A percentile compares a stretch with the other conserved stretches of the same genome.
Evolutionary conservation across 2,797 vertebrate species (phyloP).

Genomic region (Synaphobranchus kaupii): DNA sequence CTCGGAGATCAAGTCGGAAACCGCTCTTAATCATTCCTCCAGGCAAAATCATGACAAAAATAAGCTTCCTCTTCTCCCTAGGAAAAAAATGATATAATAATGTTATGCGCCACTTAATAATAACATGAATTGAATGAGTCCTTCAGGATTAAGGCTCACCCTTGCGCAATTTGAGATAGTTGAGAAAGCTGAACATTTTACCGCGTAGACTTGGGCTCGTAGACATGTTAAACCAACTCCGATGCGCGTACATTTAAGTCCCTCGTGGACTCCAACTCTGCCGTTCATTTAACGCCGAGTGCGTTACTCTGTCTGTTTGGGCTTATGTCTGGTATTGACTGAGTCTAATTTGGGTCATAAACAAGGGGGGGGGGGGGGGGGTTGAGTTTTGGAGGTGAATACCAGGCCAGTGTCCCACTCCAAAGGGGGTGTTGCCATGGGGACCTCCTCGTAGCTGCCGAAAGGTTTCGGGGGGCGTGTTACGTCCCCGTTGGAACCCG

Average conservation of each 20-base stretch:
- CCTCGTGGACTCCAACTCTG: no score
- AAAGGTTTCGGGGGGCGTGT: constrained; percentile 57
- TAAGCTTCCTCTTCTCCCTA: background rate
- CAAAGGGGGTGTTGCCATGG: constrained; percentile 60
- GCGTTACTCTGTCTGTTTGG: background rate
- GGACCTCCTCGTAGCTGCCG: constrained; percentile 72
- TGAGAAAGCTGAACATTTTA: background rate
- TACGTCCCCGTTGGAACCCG: constrained; percentile 68
- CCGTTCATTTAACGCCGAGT: no score
- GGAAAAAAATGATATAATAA: background rate
- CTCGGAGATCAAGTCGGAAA: background rate
- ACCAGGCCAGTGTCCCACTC: constrained; percentile 60
- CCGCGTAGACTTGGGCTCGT: background rate
- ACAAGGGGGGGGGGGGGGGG: constrained; percentile 47
- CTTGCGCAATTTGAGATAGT: background rate
- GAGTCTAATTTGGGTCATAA: constrained; percentile 50
- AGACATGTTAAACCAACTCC: no score
- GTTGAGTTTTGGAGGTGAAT: constrained; percentile 60
- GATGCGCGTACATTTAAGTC: no score
- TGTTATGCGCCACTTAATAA: background rate
- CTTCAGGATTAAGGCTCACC: background rate
- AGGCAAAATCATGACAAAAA: background rate
- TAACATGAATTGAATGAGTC: background rate
- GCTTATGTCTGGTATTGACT: constrained; percentile 50
- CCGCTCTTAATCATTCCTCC: background rate